Percentiles rank a stretch among this genome's conserved stretches.
Conservation (phyloP, 2,888 invertebrate genomes). For the Cryptosula pallasiana region DNA sequence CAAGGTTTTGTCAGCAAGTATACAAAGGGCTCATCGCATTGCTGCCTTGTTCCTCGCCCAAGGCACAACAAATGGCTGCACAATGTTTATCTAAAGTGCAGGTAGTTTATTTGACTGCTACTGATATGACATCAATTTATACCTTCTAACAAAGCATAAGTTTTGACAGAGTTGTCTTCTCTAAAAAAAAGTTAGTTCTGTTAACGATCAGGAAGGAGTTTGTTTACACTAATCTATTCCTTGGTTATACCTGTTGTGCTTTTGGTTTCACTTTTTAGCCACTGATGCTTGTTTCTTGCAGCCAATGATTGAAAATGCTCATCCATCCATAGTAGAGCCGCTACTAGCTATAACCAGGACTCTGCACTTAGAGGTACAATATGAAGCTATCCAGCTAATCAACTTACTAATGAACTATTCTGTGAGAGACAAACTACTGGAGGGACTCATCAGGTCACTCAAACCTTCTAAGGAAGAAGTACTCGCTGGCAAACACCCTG, state of each 20-base stretch:
- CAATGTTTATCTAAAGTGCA: conserved; percentile 49
- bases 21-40: conserved; percentile 54
- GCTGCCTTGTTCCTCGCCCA: conserved; percentile 52
- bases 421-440: conserved; percentile 38
- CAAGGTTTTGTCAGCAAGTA: conserved; percentile 51
- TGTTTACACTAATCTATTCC: too few relatives aligned
- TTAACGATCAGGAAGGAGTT: too few relatives aligned
- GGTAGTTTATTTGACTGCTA: conserved; percentile 23
- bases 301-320: conserved; percentile 47
- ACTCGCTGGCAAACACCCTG: conserved; percentile 27
- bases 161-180: neutral
- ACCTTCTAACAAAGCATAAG: too few relatives aligned
- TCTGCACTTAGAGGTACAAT: conserved; percentile 53
- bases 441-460: conserved; percentile 43
- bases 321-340: conserved; percentile 50
- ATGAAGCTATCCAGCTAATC: conserved; percentile 52
- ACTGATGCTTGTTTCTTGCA: conserved; percentile 32
- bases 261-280: neutral
- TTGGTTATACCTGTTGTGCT: too few relatives aligned
- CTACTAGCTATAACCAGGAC: conserved; percentile 47
- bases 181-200: neutral
- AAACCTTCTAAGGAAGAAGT: conserved; percentile 45
- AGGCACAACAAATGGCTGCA: conserved; percentile 54
- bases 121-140: too few relatives aligned
- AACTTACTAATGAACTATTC: conserved; percentile 50